These are phyloP conservation scores for Trogon surrucura DNA, from an alignment of 2,113 vertebrate species.

Conservation along the genomic window DNA sequence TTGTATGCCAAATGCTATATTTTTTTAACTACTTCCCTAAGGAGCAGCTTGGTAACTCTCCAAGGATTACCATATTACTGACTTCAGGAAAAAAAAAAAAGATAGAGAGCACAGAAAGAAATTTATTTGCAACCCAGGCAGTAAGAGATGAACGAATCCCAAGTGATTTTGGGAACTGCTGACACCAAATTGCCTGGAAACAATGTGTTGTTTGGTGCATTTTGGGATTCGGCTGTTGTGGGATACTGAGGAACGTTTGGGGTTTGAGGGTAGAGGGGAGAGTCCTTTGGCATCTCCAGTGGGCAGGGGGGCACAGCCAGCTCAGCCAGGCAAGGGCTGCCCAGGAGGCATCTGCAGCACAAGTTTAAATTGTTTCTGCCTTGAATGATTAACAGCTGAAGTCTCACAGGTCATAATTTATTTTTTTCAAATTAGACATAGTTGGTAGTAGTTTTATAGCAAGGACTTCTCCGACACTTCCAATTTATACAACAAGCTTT, in stretches of 20 bases:
- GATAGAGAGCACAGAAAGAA: not conserved
- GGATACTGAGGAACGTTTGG: not conserved
- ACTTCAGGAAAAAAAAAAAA: not conserved
- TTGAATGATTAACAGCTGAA: not conserved
- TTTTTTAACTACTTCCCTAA: not conserved
- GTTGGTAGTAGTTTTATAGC: not conserved
- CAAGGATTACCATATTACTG: slow-evolving; percentile 32
- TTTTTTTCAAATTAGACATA: not conserved
- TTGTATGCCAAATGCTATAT: not conserved
- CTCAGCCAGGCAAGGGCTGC: not conserved
- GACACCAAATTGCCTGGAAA: not conserved
- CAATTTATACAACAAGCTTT: not conserved
- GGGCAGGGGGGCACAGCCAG: not conserved
- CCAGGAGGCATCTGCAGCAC: not conserved
- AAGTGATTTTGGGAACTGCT: not conserved
- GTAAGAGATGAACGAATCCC: not conserved
- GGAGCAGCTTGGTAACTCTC: slow-evolving; percentile 18
- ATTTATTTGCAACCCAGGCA: slow-evolving; percentile 22
- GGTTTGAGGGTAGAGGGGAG: not conserved
- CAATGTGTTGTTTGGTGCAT: not conserved
- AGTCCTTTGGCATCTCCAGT: not conserved
- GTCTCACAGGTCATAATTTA: not conserved
- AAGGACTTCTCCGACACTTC: not conserved
- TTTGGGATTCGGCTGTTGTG: not conserved
- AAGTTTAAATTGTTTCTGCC: not conserved